These are phyloP conservation scores for Eulemur albifrons DNA, from an alignment of 2,797 vertebrate genomes.

Conservation along the genomic window DNA sequence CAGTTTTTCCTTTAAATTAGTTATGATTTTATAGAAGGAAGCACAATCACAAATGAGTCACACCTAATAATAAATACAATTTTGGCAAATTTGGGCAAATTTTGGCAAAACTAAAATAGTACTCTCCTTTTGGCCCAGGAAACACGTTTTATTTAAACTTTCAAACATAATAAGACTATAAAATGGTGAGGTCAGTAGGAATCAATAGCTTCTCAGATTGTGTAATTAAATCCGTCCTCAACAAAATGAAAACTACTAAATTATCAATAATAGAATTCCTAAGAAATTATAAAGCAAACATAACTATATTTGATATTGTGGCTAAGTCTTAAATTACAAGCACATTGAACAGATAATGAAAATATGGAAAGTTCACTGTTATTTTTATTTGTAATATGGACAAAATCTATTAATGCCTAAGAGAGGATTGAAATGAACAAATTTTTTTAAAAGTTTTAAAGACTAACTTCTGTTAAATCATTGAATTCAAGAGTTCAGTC, in stretches of 20 bases:
- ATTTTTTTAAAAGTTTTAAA: not conserved
- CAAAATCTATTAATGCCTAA: not conserved
- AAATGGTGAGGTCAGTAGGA: not conserved
- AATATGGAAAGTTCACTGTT: not conserved
- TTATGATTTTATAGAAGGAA: constrained; percentile 6
- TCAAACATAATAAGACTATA: not conserved
- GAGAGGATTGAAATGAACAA: not conserved
- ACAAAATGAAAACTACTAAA: constrained; percentile 26
- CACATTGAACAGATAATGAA: not conserved
- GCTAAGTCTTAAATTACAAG: not conserved
- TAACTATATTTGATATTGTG: not conserved
- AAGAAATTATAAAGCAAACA: not conserved
- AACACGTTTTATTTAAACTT: constrained; percentile 35
- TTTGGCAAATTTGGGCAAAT: constrained; percentile 1
- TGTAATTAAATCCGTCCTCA: not conserved
- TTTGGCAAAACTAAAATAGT: not conserved
- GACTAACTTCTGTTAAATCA: not conserved
- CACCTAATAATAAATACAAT: not conserved
- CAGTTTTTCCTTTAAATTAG: constrained; percentile 9
- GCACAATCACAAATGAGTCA: not conserved
- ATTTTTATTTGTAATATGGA: not conserved
- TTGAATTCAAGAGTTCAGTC: not conserved
- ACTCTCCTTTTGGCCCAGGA: not conserved
- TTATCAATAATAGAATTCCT: not conserved
- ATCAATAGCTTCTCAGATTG: constrained; percentile 31